Conservation (phyloP, 2,888 invertebrate species). For the Drosophila nr. perissopoda region DNA sequence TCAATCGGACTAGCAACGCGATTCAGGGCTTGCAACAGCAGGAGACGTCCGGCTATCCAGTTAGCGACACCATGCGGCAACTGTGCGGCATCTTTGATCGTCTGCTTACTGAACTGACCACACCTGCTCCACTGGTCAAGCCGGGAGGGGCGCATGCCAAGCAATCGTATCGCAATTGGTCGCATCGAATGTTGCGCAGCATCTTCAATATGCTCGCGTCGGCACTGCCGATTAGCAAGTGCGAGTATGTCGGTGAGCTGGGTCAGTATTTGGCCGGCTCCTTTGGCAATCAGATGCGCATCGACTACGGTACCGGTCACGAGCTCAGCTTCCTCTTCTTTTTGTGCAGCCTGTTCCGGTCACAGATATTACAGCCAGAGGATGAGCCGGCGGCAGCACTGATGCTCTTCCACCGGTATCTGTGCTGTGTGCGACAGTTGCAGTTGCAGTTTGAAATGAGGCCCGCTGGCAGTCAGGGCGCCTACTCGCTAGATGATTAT, state of each 20-base stretch:
- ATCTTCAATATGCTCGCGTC: conserved; percentile 88
- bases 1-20: conserved; percentile 93
- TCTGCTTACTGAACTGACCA: conserved; percentile 84
- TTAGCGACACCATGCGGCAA: conserved; percentile 87
- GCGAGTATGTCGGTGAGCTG: conserved; percentile 91
- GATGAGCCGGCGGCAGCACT: conserved; percentile 92
- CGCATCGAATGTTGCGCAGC: conserved; percentile 88
- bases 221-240: conserved; percentile 88
- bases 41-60: conserved; percentile 86
- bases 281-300: conserved; percentile 97
- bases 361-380: conserved; percentile 90
- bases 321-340: conserved; percentile 98
- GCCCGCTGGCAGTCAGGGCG: conserved; percentile 99
- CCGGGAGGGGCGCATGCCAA: conserved; percentile 94
- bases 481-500: conserved; percentile 99
- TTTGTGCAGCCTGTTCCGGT: conserved; percentile 95
- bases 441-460: conserved; percentile 97
- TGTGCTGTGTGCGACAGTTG: conserved; percentile 92
- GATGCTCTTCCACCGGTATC: conserved; percentile 88
- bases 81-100: conserved; percentile 89
- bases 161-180: conserved; percentile 96
- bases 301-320: conserved; percentile 99
- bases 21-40: conserved; percentile 90
- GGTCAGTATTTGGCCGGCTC: conserved; percentile 94
- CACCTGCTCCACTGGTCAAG: neutral